Conservation (phyloP, 2,797 vertebrate species). For the Sebastiscus tertius region DNA sequence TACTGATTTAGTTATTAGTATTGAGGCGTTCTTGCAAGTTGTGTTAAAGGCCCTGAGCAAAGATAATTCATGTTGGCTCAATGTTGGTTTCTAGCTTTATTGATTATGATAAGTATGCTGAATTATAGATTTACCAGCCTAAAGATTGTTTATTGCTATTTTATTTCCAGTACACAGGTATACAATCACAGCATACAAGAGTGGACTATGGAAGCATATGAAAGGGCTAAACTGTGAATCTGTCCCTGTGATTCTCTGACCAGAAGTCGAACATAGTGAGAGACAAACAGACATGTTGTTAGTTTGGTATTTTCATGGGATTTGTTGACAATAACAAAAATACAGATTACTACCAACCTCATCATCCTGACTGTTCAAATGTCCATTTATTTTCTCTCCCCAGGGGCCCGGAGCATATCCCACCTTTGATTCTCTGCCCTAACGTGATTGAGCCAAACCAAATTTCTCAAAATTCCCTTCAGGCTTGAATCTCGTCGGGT, state of each 20-base stretch:
- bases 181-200: neutral
- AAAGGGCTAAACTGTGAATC: neutral
- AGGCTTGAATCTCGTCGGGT: neutral
- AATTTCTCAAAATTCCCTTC: neutral
- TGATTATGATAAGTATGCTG: neutral
- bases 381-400: neutral
- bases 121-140: neutral
- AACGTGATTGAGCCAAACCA: rapidly evolving
- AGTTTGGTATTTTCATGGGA: neutral
- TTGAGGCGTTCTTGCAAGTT: no score
- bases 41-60: neutral
- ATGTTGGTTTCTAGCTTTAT: neutral
- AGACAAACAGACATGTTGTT: neutral
- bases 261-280: neutral
- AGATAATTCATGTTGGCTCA: neutral
- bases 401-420: neutral
- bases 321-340: neutral
- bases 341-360: neutral
- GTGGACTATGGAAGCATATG: neutral
- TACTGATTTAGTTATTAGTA: neutral
- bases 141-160: neutral
- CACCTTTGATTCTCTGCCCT: neutral
- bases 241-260: neutral
- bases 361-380: neutral
- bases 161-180: neutral